Evolutionary conservation across 1,140 invertebrate genomes (phyloP).

Genomic region (Tetraneura akinire): DNA sequence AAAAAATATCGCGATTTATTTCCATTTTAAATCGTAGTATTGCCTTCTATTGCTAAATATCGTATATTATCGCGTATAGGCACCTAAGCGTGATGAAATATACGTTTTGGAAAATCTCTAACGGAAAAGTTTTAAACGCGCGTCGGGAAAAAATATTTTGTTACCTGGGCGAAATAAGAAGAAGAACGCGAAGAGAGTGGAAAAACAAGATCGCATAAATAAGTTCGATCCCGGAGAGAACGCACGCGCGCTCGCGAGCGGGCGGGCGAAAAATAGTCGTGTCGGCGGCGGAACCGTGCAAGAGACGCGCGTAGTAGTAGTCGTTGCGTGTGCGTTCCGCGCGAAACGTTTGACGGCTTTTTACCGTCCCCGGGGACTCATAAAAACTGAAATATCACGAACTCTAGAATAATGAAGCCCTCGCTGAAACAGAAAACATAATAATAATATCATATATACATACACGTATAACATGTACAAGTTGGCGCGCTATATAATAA

Average conservation of each 20-base stretch:
- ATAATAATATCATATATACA: background rate
- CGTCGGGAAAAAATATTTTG: background rate
- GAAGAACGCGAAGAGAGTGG: background rate
- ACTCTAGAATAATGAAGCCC: slow-evolving; percentile 17
- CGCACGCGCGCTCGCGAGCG: too few relatives aligned
- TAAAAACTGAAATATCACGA: slow-evolving; percentile 46
- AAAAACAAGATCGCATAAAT: background rate
- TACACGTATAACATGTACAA: too few relatives aligned
- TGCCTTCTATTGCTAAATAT: too few relatives aligned
- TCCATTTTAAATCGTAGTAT: too few relatives aligned
- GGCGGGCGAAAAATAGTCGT: background rate
- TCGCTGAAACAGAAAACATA: background rate
- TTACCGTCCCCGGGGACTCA: slow-evolving; percentile 10
- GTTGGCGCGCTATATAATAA: background rate
- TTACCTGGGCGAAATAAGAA: background rate
- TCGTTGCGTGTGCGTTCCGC: background rate
- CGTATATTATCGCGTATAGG: too few relatives aligned
- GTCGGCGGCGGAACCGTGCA: background rate
- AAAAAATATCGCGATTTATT: too few relatives aligned
- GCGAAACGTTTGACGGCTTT: slow-evolving; percentile 43
- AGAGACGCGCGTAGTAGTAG: background rate
- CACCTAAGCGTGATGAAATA: too few relatives aligned
- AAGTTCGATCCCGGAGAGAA: background rate
- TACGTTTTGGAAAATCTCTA: background rate
- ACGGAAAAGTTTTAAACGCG: background rate